Base-by-base conservation (phyloP, 2,797 vertebrate genomes). In the Notolabrus celidotus region DNA sequence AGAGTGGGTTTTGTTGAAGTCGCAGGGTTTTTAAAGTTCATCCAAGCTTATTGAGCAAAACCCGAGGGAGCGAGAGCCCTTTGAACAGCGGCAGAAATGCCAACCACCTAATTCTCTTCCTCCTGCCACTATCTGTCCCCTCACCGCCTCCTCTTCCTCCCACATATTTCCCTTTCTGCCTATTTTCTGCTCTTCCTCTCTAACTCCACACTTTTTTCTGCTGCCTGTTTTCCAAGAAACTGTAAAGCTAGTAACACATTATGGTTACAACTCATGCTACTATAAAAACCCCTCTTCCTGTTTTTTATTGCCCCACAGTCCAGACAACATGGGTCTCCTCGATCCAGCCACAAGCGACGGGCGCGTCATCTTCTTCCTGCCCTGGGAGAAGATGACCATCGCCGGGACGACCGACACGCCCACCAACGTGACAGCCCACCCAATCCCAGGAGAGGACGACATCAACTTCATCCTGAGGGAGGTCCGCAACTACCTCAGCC, bases 351-450 rank as follows among this genome's bases (percentile, higher is more conserved):
- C 98, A 12, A 99, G 98, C 2, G 98, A 99, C 0, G 98, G 98
- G 0, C 93, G 98, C 7, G 97, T 99, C 78, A 99, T 99, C 83
- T 99, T 99, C 93, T 99, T 99, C 93, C 92, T 99, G 81, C 98
- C 97, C 0, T 99, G 98, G 98, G 94, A 98, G 92, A 99, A 99
- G 84, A 96, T 99, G 97, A 99, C 98, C 0, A 97, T 99, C 0
- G 98, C 98, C 0, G 98, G 98, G 14, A 99, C 98, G 1, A 99
- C 98, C 0, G 98, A 99, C 92, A 95, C 95, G 0, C 96, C 97
- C 51, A 99, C 98, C 0, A 92, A 91, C 0, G 88, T 99, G 20
- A 99, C 98, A 0, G 92, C 91, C 0, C 96, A 99, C 64, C 98
- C 98, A 0, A 95, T 96, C 65, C 98, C 98, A 0, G 95, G 93